phyloP scores from a whole-genome alignment of 2,797 vertebrate species.

The Halcyon chelicuti region DNA sequence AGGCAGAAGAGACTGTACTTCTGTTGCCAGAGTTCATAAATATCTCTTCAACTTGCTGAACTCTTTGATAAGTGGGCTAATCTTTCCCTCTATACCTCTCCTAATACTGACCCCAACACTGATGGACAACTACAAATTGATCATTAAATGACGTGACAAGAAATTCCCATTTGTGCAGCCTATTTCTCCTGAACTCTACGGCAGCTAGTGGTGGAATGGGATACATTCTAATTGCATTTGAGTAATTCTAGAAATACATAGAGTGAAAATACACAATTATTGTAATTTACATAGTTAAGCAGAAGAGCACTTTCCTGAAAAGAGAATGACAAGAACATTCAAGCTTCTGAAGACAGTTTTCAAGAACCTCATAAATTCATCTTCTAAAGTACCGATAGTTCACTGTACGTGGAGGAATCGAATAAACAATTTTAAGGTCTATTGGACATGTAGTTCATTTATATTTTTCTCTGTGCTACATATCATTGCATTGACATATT shows the following conservation, averaged over 20 bases:
- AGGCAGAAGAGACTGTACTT: neutral
- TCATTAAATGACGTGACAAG: neutral
- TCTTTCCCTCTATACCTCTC: neutral
- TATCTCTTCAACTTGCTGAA: neutral
- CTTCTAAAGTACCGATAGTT: neutral
- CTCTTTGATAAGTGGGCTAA: neutral
- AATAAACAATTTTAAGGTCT: neutral
- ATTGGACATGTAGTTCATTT: neutral
- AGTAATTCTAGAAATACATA: neutral
- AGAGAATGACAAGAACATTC: neutral
- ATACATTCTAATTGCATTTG: neutral
- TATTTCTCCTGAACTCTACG: neutral
- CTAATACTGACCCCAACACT: neutral
- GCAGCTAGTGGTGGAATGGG: neutral
- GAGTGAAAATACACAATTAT: neutral
- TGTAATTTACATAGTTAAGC: neutral
- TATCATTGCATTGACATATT: neutral
- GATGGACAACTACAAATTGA: neutral
- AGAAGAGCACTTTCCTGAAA: neutral
- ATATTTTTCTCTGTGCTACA: neutral
- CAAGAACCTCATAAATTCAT: neutral
- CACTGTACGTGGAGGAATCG: fast-evolving
- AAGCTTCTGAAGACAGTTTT: neutral
- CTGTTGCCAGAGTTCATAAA: neutral
- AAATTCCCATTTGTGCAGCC: neutral